Evolutionary conservation across 2,797 vertebrate genomes (phyloP), one percentile per base, ranked within the genome.

Genomic region (Gymnothorax reevesii): DNA sequence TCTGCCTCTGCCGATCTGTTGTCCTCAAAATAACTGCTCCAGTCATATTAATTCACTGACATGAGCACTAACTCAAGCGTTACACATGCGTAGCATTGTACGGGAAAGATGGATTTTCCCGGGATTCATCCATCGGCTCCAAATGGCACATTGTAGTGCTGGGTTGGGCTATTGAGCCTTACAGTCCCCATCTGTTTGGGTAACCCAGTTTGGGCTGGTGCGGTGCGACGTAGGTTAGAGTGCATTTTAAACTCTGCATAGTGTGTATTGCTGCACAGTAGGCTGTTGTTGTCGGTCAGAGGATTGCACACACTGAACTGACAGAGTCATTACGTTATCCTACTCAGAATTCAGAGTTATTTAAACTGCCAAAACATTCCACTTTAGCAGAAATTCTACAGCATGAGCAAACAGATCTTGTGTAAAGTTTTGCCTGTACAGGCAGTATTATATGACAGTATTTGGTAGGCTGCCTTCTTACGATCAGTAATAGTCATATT

Each of bases 241-340:
- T 93, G 92, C 91, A 93, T 94, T 95, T 96, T 96, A 95, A 93
- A 95, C 95, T 95, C 93, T 95, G 93, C 93, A 96, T 92, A 92
- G 93, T 92, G 92, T 87, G 91, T 89, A 87, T 92, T 90, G 90
- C 92, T 93, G 88, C 89, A 90, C 87, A 82, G 89, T 92, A 85
- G 89, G 91, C 90, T 94, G 94, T 92, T 95, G 92, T 95, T 93
- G 89, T 88, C 88, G 4, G 88, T 91, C 84, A 86, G 64, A 73
- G 85, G 88, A 22, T 64, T 54, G 17, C 9, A 49, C 75, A 66
- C 22, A 12, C 27, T 84, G 83, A 87, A 87, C 82, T 87, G 86
- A 83, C 83, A 27, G 71, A 84, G 86, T 87, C 87, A 86, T 82
- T 7, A 82, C 87, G 87, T 80, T 84, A 27, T 42, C 84, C 83